A percentile compares a stretch with the other conserved stretches of the same genome.
Evolutionary conservation across 2,888 invertebrate species (phyloP).

Genomic region (Limenitis arthemis): DNA sequence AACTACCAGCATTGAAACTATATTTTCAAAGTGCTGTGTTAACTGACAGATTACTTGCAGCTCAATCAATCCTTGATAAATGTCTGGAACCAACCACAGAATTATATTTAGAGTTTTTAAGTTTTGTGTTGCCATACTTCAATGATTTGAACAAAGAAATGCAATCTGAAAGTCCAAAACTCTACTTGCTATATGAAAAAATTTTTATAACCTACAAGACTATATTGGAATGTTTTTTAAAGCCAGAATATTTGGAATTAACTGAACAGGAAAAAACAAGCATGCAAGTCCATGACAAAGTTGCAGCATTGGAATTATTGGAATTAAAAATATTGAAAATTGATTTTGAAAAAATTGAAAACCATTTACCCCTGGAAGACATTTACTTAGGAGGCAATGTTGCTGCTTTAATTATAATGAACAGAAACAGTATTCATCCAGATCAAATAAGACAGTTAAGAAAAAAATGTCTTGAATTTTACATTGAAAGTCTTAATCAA

Average conservation of each 20-base stretch:
- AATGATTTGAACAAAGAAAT: neutral
- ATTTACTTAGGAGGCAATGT: conserved; percentile 11
- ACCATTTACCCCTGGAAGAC: conserved; percentile 8
- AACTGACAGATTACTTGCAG: conserved; percentile 26
- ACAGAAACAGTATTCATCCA: too few species aligned
- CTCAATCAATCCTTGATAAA: conserved; percentile 16
- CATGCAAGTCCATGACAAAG: too few species aligned
- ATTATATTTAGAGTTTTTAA: neutral
- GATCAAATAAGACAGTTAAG: conserved; percentile 10
- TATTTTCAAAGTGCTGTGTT: conserved; percentile 27
- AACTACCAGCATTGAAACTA: conserved; percentile 26
- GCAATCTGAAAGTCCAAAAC: conserved; percentile 1
- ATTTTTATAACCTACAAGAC: conserved; percentile 9
- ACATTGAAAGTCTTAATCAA: conserved; percentile 14
- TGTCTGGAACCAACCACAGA: neutral
- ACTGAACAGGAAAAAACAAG: conserved; percentile 9
- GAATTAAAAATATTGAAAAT: conserved; percentile 7
- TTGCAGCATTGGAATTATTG: neutral
- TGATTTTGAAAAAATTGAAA: conserved; percentile 7
- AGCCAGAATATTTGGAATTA: conserved; percentile 13
- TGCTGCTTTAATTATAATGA: conserved; percentile 4
- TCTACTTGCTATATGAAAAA: conserved; percentile 13
- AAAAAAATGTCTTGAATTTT: conserved; percentile 16
- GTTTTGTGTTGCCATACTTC: neutral
- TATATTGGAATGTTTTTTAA: conserved; percentile 14